Conservation (phyloP, 2,888 invertebrate species). For the Chelonus formosanus region DNA sequence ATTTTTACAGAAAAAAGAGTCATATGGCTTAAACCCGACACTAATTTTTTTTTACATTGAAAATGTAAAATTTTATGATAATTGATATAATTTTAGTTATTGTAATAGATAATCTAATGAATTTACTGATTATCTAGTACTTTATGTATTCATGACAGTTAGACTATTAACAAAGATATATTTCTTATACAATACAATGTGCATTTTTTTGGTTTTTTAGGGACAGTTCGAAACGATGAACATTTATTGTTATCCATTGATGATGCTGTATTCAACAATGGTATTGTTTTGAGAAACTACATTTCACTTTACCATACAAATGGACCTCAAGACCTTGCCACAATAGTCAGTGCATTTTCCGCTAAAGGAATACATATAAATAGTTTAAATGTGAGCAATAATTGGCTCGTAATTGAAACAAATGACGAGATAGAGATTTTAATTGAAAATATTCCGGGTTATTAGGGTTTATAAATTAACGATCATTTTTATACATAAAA, state of each 20-base stretch:
- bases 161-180: no score
- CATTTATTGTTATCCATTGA: slow-evolving; percentile 60
- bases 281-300: slow-evolving; percentile 54
- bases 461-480: slow-evolving; percentile 36
- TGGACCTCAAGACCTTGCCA: slow-evolving; percentile 50
- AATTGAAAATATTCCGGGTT: slow-evolving; percentile 50
- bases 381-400: slow-evolving; percentile 55
- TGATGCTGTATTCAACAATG: slow-evolving; percentile 57
- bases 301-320: slow-evolving; percentile 51
- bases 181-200: background rate
- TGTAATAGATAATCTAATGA: no score
- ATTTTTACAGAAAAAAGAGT: no score
- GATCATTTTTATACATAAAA: background rate
- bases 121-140: no score
- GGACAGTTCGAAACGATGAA: slow-evolving; percentile 58
- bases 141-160: no score
- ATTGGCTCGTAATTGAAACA: slow-evolving; percentile 61
- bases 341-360: slow-evolving; percentile 55
- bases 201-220: slow-evolving; percentile 44
- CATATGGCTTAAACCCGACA: no score
- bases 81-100: no score
- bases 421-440: slow-evolving; percentile 46
- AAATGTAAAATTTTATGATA: no score
- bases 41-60: no score
- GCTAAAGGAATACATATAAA: slow-evolving; percentile 52